These are phyloP conservation scores for Deroplatys truncata DNA, from an alignment of 2,888 invertebrate species.

Conservation along the genomic window DNA sequence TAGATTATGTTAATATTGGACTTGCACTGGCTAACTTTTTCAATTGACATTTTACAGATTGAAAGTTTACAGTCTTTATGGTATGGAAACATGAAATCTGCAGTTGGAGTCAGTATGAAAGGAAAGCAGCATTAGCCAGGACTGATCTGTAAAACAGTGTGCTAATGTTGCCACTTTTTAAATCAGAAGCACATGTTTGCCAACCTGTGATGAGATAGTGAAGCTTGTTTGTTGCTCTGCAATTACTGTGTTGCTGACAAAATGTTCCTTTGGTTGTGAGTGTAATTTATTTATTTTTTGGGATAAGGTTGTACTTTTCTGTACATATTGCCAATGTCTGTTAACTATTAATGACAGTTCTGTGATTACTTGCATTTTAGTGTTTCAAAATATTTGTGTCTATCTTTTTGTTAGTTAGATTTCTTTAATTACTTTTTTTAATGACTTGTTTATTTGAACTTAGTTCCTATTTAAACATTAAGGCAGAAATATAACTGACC, in stretches of 20 bases:
- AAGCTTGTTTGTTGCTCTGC: neutral
- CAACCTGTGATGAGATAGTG: neutral
- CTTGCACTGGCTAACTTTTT: too few species aligned
- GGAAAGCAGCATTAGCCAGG: neutral
- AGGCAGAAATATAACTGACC: neutral
- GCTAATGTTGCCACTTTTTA: neutral
- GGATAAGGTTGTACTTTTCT: neutral
- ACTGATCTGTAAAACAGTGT: neutral
- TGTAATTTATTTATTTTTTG: neutral
- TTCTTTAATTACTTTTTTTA: neutral
- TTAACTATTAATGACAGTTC: neutral
- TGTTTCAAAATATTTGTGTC: neutral
- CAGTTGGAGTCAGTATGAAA: neutral
- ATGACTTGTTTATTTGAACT: neutral
- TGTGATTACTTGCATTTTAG: neutral
- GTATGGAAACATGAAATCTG: neutral
- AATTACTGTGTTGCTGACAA: neutral
- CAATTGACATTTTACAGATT: neutral
- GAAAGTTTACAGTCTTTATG: too few species aligned
- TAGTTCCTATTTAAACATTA: neutral
- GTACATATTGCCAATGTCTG: neutral
- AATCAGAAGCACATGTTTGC: neutral
- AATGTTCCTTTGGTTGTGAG: neutral
- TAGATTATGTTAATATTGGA: neutral
- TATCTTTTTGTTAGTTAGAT: neutral